Conservation (phyloP, 2,888 invertebrate genomes). For the Digitonthophagus gazella region DNA sequence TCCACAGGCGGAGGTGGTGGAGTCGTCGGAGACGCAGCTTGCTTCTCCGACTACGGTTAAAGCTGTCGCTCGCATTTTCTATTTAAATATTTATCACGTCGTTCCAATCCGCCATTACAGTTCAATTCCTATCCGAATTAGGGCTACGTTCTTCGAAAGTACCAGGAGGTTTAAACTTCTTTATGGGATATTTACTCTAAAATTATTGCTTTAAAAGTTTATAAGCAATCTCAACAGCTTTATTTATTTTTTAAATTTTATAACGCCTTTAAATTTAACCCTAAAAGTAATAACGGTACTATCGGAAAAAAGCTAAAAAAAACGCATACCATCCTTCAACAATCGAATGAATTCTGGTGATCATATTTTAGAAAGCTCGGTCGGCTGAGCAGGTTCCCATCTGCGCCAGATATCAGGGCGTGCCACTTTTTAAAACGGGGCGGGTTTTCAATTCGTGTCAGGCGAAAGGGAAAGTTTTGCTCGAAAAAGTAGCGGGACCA, state of each 20-base stretch:
- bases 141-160: too few relatives aligned
- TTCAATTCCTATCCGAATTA: background rate
- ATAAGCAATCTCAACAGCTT: too few relatives aligned
- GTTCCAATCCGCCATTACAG: background rate
- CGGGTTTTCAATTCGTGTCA: background rate
- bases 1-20: too few relatives aligned
- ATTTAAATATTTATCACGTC: conserved; percentile 7
- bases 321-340: too few relatives aligned
- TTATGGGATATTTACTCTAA: background rate
- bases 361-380: background rate
- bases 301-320: background rate
- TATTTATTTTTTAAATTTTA: too few relatives aligned
- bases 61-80: conserved; percentile 2
- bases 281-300: too few relatives aligned
- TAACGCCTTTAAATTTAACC: too few relatives aligned
- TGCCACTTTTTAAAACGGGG: background rate
- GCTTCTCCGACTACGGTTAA: background rate
- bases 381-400: background rate
- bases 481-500: background rate
- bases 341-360: background rate
- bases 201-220: too few relatives aligned
- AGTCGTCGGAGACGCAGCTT: background rate
- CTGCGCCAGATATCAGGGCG: background rate
- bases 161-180: too few relatives aligned
- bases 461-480: background rate